Evolutionary conservation across 1,140 invertebrate species (phyloP).

Genomic region (Rhagoletis pomonella): DNA sequence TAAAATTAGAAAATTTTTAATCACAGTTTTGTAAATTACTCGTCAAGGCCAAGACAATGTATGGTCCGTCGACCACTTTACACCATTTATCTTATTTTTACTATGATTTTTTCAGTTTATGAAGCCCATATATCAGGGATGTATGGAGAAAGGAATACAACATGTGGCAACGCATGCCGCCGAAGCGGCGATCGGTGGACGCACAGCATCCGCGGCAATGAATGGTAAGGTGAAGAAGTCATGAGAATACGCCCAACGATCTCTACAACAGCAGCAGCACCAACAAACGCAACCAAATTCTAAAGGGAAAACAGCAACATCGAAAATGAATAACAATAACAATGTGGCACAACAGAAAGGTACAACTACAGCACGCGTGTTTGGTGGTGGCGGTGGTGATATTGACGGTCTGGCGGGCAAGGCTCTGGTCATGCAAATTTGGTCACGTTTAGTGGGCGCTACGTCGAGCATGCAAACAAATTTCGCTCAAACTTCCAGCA

Average conservation of each 20-base stretch:
- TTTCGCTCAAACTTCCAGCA: background rate
- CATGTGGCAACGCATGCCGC: constrained; percentile 84
- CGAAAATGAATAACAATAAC: constrained; percentile 55
- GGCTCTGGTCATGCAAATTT: background rate
- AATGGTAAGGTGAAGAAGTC: constrained; percentile 73
- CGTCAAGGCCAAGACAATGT: too few species aligned
- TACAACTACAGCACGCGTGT: constrained; percentile 51
- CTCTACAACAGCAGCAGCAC: constrained; percentile 56
- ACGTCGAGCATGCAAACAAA: background rate
- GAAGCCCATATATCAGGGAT: constrained; percentile 86
- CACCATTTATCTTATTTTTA: background rate
- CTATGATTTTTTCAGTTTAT: constrained; percentile 78
- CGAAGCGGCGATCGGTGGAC: constrained; percentile 74
- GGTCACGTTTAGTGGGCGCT: constrained; percentile 19
- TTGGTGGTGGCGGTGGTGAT: background rate
- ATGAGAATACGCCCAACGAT: constrained; percentile 73
- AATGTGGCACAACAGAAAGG: constrained; percentile 25
- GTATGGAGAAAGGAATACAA: constrained; percentile 85
- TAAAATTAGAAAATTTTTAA: too few species aligned
- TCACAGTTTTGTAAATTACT: too few species aligned
- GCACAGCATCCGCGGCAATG: constrained; percentile 57
- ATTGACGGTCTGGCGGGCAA: background rate
- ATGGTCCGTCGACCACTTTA: too few species aligned
- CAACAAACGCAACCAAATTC: constrained; percentile 62
- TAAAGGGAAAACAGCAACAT: constrained; percentile 59